These are phyloP conservation scores for Rhynchotus rufescens DNA, from an alignment of 2,797 vertebrate genomes.

Conservation along the genomic window DNA sequence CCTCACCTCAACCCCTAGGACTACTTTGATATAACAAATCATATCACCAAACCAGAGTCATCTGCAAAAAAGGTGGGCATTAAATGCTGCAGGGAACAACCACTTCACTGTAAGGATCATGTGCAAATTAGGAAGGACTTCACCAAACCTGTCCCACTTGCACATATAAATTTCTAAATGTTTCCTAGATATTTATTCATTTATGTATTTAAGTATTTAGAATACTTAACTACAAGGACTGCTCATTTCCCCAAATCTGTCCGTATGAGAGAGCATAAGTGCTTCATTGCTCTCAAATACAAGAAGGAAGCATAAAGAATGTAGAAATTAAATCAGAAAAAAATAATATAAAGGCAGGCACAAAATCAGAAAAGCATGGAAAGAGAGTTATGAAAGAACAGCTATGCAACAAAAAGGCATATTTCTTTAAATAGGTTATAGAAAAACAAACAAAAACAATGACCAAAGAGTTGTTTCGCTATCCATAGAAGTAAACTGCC, in stretches of 20 bases:
- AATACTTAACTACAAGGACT: neutral
- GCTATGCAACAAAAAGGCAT: neutral
- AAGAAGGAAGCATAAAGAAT: neutral
- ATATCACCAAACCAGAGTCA: neutral
- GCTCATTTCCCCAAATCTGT: neutral
- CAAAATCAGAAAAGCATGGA: neutral
- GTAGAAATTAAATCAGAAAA: neutral
- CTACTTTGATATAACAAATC: conserved; percentile 19
- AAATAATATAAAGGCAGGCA: neutral
- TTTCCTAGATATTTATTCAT: neutral
- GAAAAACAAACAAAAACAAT: neutral
- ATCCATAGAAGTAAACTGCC: neutral
- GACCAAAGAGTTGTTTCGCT: neutral
- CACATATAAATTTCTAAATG: neutral
- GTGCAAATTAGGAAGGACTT: neutral
- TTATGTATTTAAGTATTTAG: neutral
- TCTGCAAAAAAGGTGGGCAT: neutral
- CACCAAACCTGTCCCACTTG: neutral
- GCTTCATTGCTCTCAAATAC: neutral
- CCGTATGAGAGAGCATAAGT: neutral
- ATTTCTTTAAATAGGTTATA: conserved; percentile 8
- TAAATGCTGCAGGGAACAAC: neutral
- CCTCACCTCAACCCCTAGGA: neutral
- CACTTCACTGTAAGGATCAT: neutral
- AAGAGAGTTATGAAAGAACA: neutral